These are phyloP conservation scores for Augochlora pura DNA, from an alignment of 1,140 invertebrate species.

Conservation along the genomic window DNA sequence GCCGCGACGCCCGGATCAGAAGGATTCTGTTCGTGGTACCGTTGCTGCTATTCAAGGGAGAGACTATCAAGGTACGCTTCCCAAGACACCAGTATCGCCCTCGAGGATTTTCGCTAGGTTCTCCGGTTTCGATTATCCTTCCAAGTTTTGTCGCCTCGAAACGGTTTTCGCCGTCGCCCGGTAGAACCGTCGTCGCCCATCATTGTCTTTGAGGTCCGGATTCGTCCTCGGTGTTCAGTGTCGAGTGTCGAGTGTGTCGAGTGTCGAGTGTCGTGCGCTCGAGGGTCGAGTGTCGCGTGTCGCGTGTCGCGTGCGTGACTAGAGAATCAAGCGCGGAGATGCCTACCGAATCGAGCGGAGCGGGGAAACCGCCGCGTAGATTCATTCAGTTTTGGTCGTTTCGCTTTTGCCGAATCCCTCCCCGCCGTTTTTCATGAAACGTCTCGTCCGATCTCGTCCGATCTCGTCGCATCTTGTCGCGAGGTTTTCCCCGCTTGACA, in stretches of 20 bases:
- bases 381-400: not conserved
- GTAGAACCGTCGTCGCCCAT: not conserved
- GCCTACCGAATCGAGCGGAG: not conserved
- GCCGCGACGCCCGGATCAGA: conserved; percentile 73
- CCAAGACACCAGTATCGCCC: not conserved
- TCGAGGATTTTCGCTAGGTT: not conserved
- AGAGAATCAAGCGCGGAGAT: conserved; percentile 17
- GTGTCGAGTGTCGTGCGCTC: conserved; percentile 34
- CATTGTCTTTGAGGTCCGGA: conserved; percentile 12
- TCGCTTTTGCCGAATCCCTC: too few relatives aligned
- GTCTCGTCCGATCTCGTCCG: too few relatives aligned
- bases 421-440: too few relatives aligned
- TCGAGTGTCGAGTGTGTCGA: conserved; percentile 43
- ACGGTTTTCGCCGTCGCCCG: not conserved
- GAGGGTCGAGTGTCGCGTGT: conserved; percentile 37
- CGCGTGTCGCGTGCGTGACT: conserved; percentile 35
- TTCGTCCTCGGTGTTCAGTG: conserved; percentile 43
- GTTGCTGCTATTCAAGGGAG: conserved; percentile 27
- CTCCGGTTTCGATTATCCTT: conserved; percentile 7
- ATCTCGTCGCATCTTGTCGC: too few relatives aligned
- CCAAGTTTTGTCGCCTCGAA: conserved; percentile 4
- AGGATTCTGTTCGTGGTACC: conserved; percentile 65
- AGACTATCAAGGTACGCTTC: conserved; percentile 33
- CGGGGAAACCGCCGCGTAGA: not conserved
- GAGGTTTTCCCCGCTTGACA: too few relatives aligned